phyloP scores from a whole-genome alignment of 2,797 vertebrate genomes.

The Clarias laeviceps region DNA sequence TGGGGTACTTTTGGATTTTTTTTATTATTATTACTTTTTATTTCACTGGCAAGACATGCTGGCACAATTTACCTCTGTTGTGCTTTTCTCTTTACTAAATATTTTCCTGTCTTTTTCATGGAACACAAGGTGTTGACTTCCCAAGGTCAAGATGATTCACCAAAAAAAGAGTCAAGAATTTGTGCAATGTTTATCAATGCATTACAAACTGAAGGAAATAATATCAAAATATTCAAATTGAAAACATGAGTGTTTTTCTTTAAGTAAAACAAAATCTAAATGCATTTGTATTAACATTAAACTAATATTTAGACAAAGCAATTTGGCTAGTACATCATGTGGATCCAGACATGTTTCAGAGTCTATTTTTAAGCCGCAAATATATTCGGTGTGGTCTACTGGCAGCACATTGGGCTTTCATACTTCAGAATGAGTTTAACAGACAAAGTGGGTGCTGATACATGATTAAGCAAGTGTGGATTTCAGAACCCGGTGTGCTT shows the following conservation, averaged over 20 bases:
- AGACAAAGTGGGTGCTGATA: conserved; percentile 18
- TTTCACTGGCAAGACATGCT: conserved; percentile 70
- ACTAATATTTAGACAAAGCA: conserved; percentile 29
- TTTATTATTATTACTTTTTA: conserved; percentile 60
- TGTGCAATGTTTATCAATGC: not conserved
- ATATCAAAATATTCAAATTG: conserved; percentile 31
- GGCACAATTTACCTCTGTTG: conserved; percentile 73
- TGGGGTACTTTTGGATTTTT: conserved; percentile 74
- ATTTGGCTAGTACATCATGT: conserved; percentile 25
- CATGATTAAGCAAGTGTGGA: conserved; percentile 32
- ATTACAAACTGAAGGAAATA: conserved; percentile 29
- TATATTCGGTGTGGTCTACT: conserved; percentile 33
- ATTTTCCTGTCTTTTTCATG: conserved; percentile 65
- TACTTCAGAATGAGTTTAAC: conserved; percentile 20
- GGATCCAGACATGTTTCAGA: conserved; percentile 16
- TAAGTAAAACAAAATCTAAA: conserved; percentile 33
- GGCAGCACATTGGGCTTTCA: conserved; percentile 20
- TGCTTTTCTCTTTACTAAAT: conserved; percentile 70
- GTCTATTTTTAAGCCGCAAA: conserved; percentile 18
- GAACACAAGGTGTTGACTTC: conserved; percentile 61
- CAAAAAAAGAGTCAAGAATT: conserved; percentile 37
- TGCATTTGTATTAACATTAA: conserved; percentile 10
- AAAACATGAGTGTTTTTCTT: conserved; percentile 16
- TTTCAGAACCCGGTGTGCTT: conserved; percentile 11
- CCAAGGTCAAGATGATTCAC: conserved; percentile 62